Conservation (phyloP, 1,140 invertebrate species). For the Pemphigus obesinymphae region DNA sequence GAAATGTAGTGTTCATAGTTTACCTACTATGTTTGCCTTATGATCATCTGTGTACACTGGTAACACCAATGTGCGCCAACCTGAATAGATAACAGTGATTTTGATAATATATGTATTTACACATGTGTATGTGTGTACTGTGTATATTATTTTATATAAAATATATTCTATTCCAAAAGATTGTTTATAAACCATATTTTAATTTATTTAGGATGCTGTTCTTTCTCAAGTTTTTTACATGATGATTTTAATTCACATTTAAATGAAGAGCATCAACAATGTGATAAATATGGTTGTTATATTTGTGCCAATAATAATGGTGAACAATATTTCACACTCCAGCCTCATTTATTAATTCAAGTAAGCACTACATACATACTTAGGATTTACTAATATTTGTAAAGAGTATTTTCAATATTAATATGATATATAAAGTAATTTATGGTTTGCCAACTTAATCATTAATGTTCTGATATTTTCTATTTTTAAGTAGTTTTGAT, state of each 20-base stretch:
- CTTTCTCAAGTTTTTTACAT: neutral
- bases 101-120: too few relatives aligned
- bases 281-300: conserved; percentile 26
- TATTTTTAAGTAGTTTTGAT: too few relatives aligned
- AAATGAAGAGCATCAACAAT: neutral
- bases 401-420: neutral
- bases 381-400: neutral
- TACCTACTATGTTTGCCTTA: too few relatives aligned
- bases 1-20: too few relatives aligned
- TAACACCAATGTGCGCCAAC: too few relatives aligned
- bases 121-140: too few relatives aligned
- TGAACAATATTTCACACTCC: neutral
- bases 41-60: too few relatives aligned
- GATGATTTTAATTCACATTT: neutral
- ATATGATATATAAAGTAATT: neutral
- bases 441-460: too few relatives aligned
- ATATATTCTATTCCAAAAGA: too few relatives aligned
- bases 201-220: neutral
- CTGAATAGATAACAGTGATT: too few relatives aligned
- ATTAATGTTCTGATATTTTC: too few relatives aligned
- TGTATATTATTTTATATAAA: too few relatives aligned
- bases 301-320: conserved; percentile 10
- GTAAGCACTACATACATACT: neutral
- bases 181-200: neutral
- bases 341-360: neutral